These are phyloP conservation scores for Onychomys arenicola DNA, from an alignment of 2,797 vertebrate species.

Conservation along the genomic window DNA sequence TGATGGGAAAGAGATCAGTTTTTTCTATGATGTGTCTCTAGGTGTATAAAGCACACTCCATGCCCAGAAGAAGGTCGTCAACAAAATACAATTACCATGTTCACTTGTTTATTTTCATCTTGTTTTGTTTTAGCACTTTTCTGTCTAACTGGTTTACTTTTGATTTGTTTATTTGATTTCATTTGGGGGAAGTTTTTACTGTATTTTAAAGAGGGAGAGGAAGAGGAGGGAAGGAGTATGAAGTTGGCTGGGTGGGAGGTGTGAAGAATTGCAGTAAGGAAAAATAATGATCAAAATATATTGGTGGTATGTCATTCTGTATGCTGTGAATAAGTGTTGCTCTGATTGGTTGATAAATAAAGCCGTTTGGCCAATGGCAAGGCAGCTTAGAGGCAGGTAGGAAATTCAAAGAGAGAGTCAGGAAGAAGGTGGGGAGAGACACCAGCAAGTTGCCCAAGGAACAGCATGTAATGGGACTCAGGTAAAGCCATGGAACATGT, in stretches of 20 bases:
- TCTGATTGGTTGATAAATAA: too few relatives aligned
- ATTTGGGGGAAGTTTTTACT: neutral
- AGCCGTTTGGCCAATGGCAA: too few relatives aligned
- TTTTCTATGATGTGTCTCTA: neutral
- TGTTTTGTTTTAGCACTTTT: neutral
- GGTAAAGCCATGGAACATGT: too few relatives aligned
- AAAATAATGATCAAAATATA: neutral
- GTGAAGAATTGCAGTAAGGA: neutral
- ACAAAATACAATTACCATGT: neutral
- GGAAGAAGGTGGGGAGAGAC: too few relatives aligned
- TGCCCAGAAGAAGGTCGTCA: neutral
- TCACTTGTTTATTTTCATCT: too few relatives aligned
- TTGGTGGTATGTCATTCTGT: too few relatives aligned
- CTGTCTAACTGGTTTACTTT: neutral
- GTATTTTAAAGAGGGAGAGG: neutral
- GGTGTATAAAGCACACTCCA: neutral
- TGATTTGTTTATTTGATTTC: neutral
- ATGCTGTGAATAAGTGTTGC: too few relatives aligned
- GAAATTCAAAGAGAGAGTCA: too few relatives aligned
- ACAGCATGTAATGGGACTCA: too few relatives aligned
- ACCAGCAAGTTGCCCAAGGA: too few relatives aligned
- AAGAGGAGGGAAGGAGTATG: neutral
- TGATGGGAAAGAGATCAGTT: too few relatives aligned
- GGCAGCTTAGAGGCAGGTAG: too few relatives aligned
- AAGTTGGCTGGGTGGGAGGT: neutral